A percentile compares a stretch with the other conserved stretches of the same genome.
phyloP scores from a whole-genome alignment of 1,140 invertebrate genomes.

The Hormaphis cornu region DNA sequence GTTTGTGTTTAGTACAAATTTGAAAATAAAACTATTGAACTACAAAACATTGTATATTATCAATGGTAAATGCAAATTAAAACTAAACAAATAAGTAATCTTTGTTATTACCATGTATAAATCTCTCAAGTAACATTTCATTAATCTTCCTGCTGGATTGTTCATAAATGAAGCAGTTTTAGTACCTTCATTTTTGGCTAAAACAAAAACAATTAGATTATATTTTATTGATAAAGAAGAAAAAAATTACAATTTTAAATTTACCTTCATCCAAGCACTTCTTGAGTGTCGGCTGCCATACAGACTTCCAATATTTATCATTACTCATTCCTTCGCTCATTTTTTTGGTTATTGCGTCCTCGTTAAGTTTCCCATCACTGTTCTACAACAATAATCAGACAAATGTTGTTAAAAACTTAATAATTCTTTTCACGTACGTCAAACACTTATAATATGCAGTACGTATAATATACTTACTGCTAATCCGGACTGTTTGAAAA shows the following conservation, averaged over 20 bases:
- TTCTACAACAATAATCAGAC: background rate
- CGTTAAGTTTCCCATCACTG: slow-evolving; percentile 8
- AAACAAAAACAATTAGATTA: background rate
- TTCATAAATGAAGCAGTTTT: background rate
- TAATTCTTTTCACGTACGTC: background rate
- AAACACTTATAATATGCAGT: background rate
- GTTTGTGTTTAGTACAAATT: too few species aligned
- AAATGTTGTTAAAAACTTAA: background rate
- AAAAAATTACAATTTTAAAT: background rate
- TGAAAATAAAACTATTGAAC: too few species aligned
- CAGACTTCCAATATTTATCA: slow-evolving; percentile 15
- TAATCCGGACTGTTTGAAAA: slow-evolving; percentile 13
- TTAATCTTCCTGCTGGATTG: slow-evolving; percentile 9
- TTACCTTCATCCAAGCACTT: slow-evolving; percentile 30
- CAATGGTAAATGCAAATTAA: too few species aligned
- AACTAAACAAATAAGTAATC: too few species aligned
- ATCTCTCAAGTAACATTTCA: slow-evolving; percentile 20
- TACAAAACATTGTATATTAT: too few species aligned
- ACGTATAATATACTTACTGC: slow-evolving; percentile 15
- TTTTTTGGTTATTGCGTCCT: slow-evolving; percentile 1
- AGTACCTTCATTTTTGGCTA: background rate
- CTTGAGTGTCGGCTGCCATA: background rate
- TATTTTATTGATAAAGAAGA: background rate
- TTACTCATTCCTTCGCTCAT: background rate
- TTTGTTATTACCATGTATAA: slow-evolving; percentile 15